Evolutionary conservation across 2,113 vertebrate species (phyloP).

Genomic region (Polypterus senegalus): DNA sequence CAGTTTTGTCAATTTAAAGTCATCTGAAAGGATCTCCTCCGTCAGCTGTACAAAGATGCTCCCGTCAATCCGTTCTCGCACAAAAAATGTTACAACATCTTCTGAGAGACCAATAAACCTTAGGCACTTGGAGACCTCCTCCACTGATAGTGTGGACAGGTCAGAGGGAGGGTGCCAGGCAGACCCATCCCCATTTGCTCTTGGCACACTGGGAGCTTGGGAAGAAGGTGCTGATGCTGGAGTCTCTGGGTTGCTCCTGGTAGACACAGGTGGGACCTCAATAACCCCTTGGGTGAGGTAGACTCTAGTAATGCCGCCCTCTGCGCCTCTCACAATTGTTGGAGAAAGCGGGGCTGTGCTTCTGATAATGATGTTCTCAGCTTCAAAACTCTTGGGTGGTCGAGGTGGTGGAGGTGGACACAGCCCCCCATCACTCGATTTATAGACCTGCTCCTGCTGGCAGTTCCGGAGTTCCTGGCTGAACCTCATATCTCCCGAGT

Average conservation of each 20-base stretch:
- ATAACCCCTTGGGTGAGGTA: constrained; percentile 40
- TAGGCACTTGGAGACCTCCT: constrained; percentile 86
- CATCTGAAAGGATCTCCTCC: constrained; percentile 91
- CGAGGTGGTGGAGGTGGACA: constrained; percentile 32
- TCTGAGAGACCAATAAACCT: constrained; percentile 91
- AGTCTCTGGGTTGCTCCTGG: constrained; percentile 21
- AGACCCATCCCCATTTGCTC: constrained; percentile 32
- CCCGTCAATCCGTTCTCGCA: constrained; percentile 85
- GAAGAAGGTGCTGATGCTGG: constrained; percentile 11
- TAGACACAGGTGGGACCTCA: constrained; percentile 36
- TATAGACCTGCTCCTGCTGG: constrained; percentile 17
- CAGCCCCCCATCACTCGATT: constrained; percentile 20
- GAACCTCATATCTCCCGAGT: constrained; percentile 31
- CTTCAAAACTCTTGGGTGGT: constrained; percentile 44
- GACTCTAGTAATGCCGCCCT: constrained; percentile 41
- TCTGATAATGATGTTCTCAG: constrained; percentile 36
- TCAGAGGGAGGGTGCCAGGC: constrained; percentile 81
- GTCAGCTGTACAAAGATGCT: constrained; percentile 92
- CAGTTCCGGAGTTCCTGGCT: constrained; percentile 27
- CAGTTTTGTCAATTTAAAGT: constrained; percentile 88
- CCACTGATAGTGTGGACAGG: constrained; percentile 77
- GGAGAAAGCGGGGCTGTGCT: constrained; percentile 47
- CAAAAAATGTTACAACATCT: constrained; percentile 78
- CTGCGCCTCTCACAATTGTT: constrained; percentile 50
- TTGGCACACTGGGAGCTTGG: constrained; percentile 20